Percentiles rank a stretch among this genome's conserved stretches.
phyloP scores from a whole-genome alignment of 2,113 vertebrate genomes.

The Hemiscyllium ocellatum region DNA sequence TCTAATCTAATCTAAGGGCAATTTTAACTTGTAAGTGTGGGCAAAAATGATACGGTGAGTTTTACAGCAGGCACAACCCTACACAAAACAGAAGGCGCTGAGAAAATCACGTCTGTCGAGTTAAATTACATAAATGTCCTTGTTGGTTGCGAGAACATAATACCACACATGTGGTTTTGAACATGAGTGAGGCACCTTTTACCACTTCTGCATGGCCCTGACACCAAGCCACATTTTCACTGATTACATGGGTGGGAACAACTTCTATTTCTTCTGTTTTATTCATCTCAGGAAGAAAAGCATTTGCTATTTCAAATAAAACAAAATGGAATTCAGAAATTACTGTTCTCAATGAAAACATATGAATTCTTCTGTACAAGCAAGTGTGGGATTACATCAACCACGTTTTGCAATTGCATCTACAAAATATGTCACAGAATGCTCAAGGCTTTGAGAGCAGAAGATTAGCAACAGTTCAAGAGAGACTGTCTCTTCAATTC shows the following conservation, averaged over 20 bases:
- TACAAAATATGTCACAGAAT: constrained; percentile 39
- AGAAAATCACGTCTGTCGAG: neutral
- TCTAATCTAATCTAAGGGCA: too few species aligned
- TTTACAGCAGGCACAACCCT: neutral
- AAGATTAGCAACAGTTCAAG: constrained; percentile 50
- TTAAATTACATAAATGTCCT: neutral
- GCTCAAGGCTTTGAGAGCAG: constrained; percentile 44
- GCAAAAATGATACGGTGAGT: neutral
- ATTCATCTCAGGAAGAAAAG: neutral
- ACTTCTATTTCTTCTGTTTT: neutral
- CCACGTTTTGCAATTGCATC: neutral
- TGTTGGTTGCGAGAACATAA: neutral
- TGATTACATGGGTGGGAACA: neutral
- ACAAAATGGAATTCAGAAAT: neutral
- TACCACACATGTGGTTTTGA: neutral
- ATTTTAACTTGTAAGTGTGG: neutral
- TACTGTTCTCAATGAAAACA: neutral
- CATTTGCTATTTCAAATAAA: neutral
- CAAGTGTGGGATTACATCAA: neutral
- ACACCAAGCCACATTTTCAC: neutral
- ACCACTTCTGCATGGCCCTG: neutral
- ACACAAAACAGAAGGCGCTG: neutral
- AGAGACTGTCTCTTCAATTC: constrained; percentile 51
- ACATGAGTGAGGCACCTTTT: neutral
- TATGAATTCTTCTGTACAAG: neutral